Base-by-base conservation (phyloP, 2,113 vertebrate genomes). In the Thunnus thynnus region DNA sequence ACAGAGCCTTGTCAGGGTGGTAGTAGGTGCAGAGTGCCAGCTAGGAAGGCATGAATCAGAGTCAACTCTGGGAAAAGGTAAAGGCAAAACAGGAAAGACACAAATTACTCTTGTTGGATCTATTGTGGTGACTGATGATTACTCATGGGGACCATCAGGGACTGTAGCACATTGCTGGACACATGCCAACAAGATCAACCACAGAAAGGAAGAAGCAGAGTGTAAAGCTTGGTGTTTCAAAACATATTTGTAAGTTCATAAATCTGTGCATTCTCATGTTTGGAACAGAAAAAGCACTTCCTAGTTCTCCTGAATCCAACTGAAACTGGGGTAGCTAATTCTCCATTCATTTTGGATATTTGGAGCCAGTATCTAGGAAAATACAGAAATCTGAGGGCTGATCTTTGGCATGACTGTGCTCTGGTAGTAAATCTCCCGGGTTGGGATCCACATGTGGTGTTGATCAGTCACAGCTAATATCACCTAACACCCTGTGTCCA, bases 401-500 rank as follows among this genome's bases (percentile, higher is more conserved):
- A 73, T 76, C 76, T 82, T 75, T 83, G 68, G 60, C 71, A 77
- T 10, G 56, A 44, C 69, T 84, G 76, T 55, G 75, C 78, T 88
- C 41, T 82, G 61, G 85, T 64, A 81, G 72, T 82, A 88, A 84
- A 89, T 88, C 82, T 86, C 82, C 48, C 17, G 5, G 20, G 65
- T 76, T 78, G 18, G 44, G 84, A 86, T 88, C 74, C 80, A 91
- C 86, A 91, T 89, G 82, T 93, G 92, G 73, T 89, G 74, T 86
- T 88, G 84, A 88, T 92, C 88, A 92, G 92, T 93, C 91, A 92
- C 89, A 89, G 90, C 75, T 86, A 92, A 92, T 89, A 91, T 90
- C 89, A 88, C 85, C 83, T 80, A 66, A 85, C 83, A 86, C 79
- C 83, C 88, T 77, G 72, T 73, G 78, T 85, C 66, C 73, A 78